Conservation (phyloP, 2,888 invertebrate genomes). For the Phymatocera aterrima region DNA sequence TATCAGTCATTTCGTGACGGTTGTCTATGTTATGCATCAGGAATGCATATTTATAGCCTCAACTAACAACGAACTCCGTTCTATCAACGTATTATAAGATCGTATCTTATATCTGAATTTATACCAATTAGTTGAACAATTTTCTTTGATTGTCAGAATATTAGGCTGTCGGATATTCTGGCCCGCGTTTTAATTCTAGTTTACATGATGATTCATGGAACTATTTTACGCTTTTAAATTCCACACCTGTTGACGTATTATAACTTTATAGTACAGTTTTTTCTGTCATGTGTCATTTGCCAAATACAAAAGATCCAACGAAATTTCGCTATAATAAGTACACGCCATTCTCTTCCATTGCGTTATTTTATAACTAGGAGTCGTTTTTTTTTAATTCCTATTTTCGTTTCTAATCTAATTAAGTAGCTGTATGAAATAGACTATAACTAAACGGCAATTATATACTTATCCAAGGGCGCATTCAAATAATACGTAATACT, state of each 20-base stretch:
- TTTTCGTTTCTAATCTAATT: no score
- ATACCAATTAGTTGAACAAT: not conserved
- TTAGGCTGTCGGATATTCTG: not conserved
- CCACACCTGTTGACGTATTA: not conserved
- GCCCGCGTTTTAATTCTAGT: not conserved
- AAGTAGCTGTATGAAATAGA: no score
- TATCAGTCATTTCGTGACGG: not conserved
- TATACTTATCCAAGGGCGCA: no score
- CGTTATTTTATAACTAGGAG: no score
- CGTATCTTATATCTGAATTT: not conserved
- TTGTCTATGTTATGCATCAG: not conserved
- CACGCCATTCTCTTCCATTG: no score
- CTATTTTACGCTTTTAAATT: conserved; percentile 4
- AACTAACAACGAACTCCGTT: not conserved
- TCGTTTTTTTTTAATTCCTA: not conserved
- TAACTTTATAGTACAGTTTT: not conserved
- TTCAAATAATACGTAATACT: no score
- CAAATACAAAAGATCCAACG: not conserved
- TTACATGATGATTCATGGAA: conserved; percentile 5
- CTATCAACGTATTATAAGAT: not conserved
- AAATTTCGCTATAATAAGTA: not conserved
- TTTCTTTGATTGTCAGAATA: not conserved
- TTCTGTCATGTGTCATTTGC: not conserved
- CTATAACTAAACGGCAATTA: no score
- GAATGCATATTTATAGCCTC: not conserved